Evolutionary conservation across 2,113 vertebrate genomes (phyloP).

Genomic region (Antechinus stuartii): DNA sequence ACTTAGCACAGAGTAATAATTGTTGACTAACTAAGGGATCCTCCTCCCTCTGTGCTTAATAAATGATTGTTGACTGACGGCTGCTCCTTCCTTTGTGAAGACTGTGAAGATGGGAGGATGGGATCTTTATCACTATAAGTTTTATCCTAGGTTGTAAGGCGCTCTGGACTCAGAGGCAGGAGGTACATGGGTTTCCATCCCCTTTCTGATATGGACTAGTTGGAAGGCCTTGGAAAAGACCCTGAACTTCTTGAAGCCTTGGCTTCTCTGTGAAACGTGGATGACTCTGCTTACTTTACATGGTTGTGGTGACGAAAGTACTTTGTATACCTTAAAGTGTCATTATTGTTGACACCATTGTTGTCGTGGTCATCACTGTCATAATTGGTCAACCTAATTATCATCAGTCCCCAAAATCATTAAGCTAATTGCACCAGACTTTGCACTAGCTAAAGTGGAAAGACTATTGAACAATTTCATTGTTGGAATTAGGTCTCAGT

Average conservation of each 20-base stretch:
- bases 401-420: not conserved
- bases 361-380: not conserved
- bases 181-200: not conserved
- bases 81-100: not conserved
- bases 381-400: not conserved
- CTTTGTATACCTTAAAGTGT: not conserved
- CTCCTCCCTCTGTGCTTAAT: too few relatives aligned
- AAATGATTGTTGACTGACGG: not conserved
- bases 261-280: not conserved
- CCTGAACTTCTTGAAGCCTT: not conserved
- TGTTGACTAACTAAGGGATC: too few relatives aligned
- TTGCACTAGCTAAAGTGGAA: not conserved
- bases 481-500: not conserved
- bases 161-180: not conserved
- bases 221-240: not conserved
- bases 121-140: not conserved
- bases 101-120: not conserved
- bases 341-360: not conserved
- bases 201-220: not conserved
- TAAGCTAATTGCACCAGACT: not conserved
- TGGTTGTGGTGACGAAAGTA: not conserved
- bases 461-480: not conserved
- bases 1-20: not conserved
- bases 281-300: not conserved
- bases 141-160: not conserved